Evolutionary conservation across 2,888 invertebrate genomes (phyloP), one percentile per base, ranked within the genome.

Genomic region (Gibbula magus): DNA sequence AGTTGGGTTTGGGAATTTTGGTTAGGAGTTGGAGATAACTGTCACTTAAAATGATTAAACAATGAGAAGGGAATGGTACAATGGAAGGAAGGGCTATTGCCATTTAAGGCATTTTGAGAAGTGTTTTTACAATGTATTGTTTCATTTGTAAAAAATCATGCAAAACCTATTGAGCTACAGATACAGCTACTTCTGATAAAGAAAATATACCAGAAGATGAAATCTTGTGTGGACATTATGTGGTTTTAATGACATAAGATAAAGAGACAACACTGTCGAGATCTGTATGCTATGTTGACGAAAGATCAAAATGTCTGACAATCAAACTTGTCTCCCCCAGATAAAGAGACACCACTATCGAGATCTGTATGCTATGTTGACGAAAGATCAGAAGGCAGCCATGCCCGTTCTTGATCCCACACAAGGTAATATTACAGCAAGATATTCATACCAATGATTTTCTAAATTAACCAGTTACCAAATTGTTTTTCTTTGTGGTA

Each of bases 381-480:
- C 87, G 18, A 85, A 89, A 77, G 90, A 90, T 74, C 88, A 89
- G 79, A 90, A 89, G 79, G 87, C 91, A 16, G 91, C 90, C 54
- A 86, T 91, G 83, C 92, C 92, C 4, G 90, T 91, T 0, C 85
- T 92, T 22, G 92, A 92, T 81, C 92, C 92, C 16, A 92, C 92
- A 66, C 91, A 91, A 87, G 90, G 92, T 91, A 79, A 81, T 79
- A 32, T 29, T 10, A 18, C 29, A 20, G 7, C 7, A 74, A n/a
- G n/a, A n/a, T n/a, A n/a, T n/a, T n/a, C n/a, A n/a, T n/a, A n/a
- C n/a, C n/a, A n/a, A n/a, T n/a, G n/a, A n/a, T n/a, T n/a, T n/a
- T n/a, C n/a, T n/a, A n/a, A n/a, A n/a, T n/a, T n/a, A n/a, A n/a
- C n/a, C n/a, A n/a, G n/a, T n/a, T n/a, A n/a, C n/a, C n/a, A n/a